phyloP scores from a whole-genome alignment of 2,113 vertebrate species.

The Pantherophis guttatus region DNA sequence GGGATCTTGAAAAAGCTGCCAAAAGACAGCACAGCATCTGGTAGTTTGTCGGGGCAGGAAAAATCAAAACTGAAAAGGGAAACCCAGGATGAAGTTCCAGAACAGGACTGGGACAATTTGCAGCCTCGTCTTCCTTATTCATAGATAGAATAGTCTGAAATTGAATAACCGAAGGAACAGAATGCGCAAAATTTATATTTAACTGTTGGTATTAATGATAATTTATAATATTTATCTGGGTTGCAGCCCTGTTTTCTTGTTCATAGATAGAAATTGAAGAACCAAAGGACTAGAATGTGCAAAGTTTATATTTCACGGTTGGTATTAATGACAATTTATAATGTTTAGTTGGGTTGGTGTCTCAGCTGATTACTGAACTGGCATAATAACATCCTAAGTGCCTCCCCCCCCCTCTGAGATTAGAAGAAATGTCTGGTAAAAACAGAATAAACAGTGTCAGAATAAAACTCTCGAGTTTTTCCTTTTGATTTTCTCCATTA shows the following conservation, averaged over 20 bases:
- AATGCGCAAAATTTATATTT: neutral
- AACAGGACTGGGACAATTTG: neutral
- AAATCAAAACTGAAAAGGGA: neutral
- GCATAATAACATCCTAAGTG: neutral
- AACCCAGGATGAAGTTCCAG: neutral
- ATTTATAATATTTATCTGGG: neutral
- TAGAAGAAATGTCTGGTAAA: neutral
- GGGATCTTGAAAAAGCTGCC: neutral
- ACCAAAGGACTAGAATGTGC: neutral
- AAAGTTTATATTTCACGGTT: neutral
- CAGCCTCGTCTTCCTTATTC: neutral
- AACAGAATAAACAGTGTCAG: neutral
- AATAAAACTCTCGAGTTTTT: neutral
- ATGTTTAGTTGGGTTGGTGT: neutral
- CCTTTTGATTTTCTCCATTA: neutral
- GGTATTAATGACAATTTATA: neutral
- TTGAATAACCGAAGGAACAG: neutral
- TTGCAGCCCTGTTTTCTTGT: neutral
- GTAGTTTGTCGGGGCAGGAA: neutral
- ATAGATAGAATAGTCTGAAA: neutral
- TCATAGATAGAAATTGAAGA: neutral
- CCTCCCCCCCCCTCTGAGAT: neutral
- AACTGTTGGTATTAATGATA: neutral
- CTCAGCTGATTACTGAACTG: neutral
- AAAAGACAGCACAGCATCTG: neutral